Evolutionary conservation across 1,140 invertebrate genomes (phyloP).

Genomic region (Achroia grisella): DNA sequence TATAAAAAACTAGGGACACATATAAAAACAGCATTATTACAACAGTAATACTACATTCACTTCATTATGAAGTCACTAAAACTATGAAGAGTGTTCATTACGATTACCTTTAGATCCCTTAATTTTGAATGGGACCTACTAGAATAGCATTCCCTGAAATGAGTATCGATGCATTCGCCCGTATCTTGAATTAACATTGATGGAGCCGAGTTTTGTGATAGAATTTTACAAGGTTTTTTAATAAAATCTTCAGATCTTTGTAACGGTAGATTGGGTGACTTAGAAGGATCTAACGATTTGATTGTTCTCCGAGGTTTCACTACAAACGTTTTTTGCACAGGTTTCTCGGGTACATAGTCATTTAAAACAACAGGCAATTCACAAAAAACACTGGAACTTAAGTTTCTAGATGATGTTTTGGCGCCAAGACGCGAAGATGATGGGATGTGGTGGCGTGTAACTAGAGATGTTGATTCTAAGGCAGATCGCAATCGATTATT

Average conservation of each 20-base stretch:
- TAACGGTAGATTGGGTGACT: conserved; percentile 21
- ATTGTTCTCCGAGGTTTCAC: conserved; percentile 51
- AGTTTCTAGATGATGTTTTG: conserved; percentile 45
- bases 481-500: conserved; percentile 23
- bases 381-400: conserved; percentile 33
- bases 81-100: too few species aligned
- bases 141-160: conserved; percentile 37
- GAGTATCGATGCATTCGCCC: conserved; percentile 23
- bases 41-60: too few species aligned
- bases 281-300: conserved; percentile 35
- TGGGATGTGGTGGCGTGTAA: conserved; percentile 37
- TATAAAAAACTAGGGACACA: too few species aligned
- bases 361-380: conserved; percentile 52
- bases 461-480: conserved; percentile 27
- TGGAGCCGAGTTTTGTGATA: conserved; percentile 28
- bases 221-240: conserved; percentile 9
- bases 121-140: conserved; percentile 50
- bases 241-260: conserved; percentile 4
- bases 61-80: too few species aligned
- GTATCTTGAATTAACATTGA: conserved; percentile 2
- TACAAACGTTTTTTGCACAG: conserved; percentile 21
- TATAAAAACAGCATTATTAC: too few species aligned
- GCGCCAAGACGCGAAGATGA: conserved; percentile 39
- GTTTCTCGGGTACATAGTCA: conserved; percentile 38
- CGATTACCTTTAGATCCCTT: conserved; percentile 55